Evolutionary conservation across 2,797 vertebrate species (phyloP), one percentile per base, ranked within the genome.

Genomic region (Ammospiza maritima): DNA sequence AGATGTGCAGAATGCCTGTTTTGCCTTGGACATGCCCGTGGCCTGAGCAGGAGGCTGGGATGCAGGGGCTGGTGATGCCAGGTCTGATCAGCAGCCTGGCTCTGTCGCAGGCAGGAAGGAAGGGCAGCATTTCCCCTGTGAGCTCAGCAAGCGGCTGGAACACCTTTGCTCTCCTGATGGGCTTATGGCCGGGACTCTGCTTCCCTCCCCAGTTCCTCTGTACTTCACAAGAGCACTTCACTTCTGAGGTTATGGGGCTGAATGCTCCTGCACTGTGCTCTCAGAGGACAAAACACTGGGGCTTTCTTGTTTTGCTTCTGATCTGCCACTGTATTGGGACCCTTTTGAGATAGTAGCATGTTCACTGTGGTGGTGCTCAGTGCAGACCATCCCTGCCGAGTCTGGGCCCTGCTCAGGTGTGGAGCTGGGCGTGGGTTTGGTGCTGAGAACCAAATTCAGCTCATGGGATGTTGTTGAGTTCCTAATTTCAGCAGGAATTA

Each of bases 301-400:
- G 16, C 11, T 58, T 18, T 40, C 23, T 69, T 65, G 32, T 11
- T 62, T 81, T 57, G 51, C 4, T 56, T 60, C 58, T 48, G 56
- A 6, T 47, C 3, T 0, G 1, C 69, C 3, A 0, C 22, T 76
- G 16, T 44, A 2, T 1, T 26, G 11, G 38, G 56, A 54, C 26
- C 48, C 20, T 12, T 45, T 13, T 69, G 79, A 45, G 57, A n/a
- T 18, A 30, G 23, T 2, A 15, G n/a, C 21, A 4, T 0, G 1
- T 32, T 65, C 22, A 1, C 34, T 80, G 38, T 30, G 21, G 18
- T 6, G 42, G 42, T 50, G n/a, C 60, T 92, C 38, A 19, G 72
- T 5, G 0, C 47, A 66, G 60, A 42, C 38, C 32, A 2, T 67
- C 38, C 7, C 30, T 21, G 14, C 30, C 0, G 11, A 29, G 40